A percentile compares a stretch with the other conserved stretches of the same genome.
Conservation (phyloP, 2,113 vertebrate species). For the Carassius gibelio region DNA sequence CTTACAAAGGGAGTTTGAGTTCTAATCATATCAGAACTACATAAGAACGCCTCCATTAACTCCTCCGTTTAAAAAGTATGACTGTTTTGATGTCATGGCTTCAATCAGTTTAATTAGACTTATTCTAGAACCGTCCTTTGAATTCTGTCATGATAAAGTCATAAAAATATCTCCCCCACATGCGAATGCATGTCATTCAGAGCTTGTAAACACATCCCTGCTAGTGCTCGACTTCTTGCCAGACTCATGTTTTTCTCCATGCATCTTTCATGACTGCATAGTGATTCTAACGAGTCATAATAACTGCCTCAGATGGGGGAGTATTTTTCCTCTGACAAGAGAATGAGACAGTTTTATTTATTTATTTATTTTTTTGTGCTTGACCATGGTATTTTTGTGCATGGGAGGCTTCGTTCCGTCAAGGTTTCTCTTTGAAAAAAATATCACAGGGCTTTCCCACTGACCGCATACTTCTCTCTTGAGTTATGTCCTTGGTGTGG, state of each 20-base stretch:
- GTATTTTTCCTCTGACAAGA: constrained; percentile 31
- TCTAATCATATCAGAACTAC: constrained; percentile 46
- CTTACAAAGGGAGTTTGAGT: constrained; percentile 48
- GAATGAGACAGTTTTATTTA: background rate
- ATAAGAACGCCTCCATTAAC: constrained; percentile 8
- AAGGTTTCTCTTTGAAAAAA: constrained; percentile 46
- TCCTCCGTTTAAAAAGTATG: too few relatives aligned
- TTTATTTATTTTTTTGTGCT: background rate
- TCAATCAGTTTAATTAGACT: constrained; percentile 13
- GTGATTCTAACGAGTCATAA: constrained; percentile 68
- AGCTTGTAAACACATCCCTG: constrained; percentile 6
- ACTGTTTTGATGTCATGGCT: background rate
- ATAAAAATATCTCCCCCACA: background rate
- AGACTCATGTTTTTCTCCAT: constrained; percentile 54
- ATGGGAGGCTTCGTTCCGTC: constrained; percentile 4
- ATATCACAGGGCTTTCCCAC: constrained; percentile 48
- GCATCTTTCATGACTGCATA: constrained; percentile 70
- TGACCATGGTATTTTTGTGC: constrained; percentile 66
- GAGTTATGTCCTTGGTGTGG: constrained; percentile 69
- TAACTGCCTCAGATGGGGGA: constrained; percentile 53
- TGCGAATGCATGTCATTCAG: constrained; percentile 28
- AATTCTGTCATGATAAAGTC: background rate
- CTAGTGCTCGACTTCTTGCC: constrained; percentile 28
- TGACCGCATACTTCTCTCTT: constrained; percentile 55
- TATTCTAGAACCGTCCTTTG: background rate